These are phyloP conservation scores for Xanthostigma xanthostigma DNA, from an alignment of 2,888 invertebrate genomes.

Conservation along the genomic window DNA sequence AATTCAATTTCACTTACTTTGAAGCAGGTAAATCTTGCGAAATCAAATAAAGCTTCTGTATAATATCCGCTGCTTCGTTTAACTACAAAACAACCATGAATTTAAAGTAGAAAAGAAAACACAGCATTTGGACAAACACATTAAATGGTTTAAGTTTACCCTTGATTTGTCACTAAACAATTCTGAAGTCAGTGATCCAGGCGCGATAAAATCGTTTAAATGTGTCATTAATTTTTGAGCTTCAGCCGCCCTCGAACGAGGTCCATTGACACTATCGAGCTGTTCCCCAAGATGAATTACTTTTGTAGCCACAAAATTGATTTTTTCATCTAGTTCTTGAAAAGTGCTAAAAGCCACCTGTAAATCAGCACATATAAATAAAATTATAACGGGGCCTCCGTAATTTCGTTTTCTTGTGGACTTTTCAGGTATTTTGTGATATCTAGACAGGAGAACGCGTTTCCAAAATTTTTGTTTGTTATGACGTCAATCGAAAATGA, in stretches of 20 bases:
- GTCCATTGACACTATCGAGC: conserved; percentile 89
- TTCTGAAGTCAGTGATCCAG: conserved; percentile 70
- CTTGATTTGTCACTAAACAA: conserved; percentile 74
- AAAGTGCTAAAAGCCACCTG: conserved; percentile 74
- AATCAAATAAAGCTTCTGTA: conserved; percentile 90
- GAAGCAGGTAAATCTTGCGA: conserved; percentile 86
- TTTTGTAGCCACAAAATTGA: conserved; percentile 93
- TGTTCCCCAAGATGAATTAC: conserved; percentile 98
- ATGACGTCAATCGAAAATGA: too few species aligned
- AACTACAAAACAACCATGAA: conserved; percentile 37
- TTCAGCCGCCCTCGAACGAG: conserved; percentile 85
- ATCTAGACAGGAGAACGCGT: too few species aligned
- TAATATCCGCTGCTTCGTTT: conserved; percentile 91
- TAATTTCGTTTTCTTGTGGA: too few species aligned
- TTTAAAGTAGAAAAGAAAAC: neutral
- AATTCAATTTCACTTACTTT: conserved; percentile 33
- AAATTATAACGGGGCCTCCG: too few species aligned
- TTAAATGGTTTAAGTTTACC: conserved; percentile 29
- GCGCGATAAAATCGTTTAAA: conserved; percentile 80
- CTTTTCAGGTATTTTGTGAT: too few species aligned
- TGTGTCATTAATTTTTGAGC: conserved; percentile 85
- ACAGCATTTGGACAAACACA: neutral
- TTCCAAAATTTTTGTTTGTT: too few species aligned
- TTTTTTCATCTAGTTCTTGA: conserved; percentile 85
- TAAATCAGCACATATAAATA: conserved; percentile 14